These are phyloP conservation scores for Vidua chalybeata DNA, from an alignment of 2,113 vertebrate genomes.

Conservation along the genomic window DNA sequence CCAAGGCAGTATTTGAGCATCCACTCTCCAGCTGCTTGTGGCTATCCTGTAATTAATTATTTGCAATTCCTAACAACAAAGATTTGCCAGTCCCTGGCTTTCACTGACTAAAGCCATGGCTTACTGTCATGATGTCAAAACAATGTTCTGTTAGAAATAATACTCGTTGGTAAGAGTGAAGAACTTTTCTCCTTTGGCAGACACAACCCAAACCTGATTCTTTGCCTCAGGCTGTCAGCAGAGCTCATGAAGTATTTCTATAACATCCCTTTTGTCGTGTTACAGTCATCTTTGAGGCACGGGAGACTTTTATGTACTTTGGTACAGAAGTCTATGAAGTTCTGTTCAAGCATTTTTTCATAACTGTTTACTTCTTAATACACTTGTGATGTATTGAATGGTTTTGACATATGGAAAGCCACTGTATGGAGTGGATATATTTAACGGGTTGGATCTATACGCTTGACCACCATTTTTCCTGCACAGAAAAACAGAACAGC, in stretches of 20 bases:
- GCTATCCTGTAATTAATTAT: not conserved
- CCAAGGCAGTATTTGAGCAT: not conserved
- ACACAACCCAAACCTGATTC: not conserved
- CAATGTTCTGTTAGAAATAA: not conserved
- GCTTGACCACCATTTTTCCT: not conserved
- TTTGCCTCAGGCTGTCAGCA: not conserved
- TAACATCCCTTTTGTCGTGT: not conserved
- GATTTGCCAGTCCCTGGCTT: not conserved
- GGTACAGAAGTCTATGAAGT: not conserved
- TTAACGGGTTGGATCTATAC: not conserved
- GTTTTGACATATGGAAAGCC: not conserved
- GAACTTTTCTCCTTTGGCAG: not conserved
- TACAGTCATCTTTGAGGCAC: not conserved
- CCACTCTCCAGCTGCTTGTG: not conserved
- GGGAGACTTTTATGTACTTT: not conserved
- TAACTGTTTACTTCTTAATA: not conserved
- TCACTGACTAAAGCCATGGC: not conserved
- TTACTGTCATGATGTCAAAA: not conserved
- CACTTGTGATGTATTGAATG: not conserved
- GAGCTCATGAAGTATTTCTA: not conserved
- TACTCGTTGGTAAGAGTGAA: not conserved
- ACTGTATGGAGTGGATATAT: not conserved
- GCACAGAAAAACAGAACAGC: not conserved
- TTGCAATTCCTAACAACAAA: not conserved
- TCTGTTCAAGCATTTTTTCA: not conserved